Base-by-base conservation (phyloP, 2,888 invertebrate genomes). In the Chirona hameri region DNA sequence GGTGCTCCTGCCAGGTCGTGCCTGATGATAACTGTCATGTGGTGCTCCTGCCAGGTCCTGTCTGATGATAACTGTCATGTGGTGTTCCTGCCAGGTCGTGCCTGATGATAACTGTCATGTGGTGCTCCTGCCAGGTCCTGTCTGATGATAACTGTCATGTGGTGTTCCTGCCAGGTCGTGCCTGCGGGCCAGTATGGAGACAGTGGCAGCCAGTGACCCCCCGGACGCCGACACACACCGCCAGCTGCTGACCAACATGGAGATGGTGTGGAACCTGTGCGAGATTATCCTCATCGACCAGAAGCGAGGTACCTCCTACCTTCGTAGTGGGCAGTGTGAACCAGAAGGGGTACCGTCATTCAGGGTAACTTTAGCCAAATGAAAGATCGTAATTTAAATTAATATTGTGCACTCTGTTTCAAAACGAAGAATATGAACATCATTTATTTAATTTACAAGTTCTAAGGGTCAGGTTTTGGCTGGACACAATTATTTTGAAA, bases 171-270 rank as follows among this genome's bases (percentile, higher is more conserved):
- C 4, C 76, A 76, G 76, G 76, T 76, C 76, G 46, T 76, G 76
- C 18, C 39, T 76, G 46, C 76, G 76, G 3, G 76, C 76, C 76
- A 27, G 76, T 21, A 76, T 76, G 46, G 76, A 76, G 46, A 76
- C 76, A 3, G 39, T 76, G 76, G 7, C 76, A 5, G 39, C 9
- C 7, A 15, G 10, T 3, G 24, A 10, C 12, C 46, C 7, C 18
- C 9, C 12, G 21, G 27, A 76, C 46, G 39, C 76, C 24, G 46
- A 52, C 4, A 80, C 29, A 5, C 87, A 87, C 82, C 84, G 87
- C 57, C 86, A 87, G 83, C 84, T 81, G 7, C 55, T 83, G 69
- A 79, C 79, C 60, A 83, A 81, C 57, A 69, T 81, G 46, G 83
- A 83, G 46, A 81, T 83, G 48, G 60, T 83, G 15, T 83, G 83